Evolutionary conservation across 2,888 invertebrate genomes (phyloP).

Genomic region (Aphidoletes aphidimyza): DNA sequence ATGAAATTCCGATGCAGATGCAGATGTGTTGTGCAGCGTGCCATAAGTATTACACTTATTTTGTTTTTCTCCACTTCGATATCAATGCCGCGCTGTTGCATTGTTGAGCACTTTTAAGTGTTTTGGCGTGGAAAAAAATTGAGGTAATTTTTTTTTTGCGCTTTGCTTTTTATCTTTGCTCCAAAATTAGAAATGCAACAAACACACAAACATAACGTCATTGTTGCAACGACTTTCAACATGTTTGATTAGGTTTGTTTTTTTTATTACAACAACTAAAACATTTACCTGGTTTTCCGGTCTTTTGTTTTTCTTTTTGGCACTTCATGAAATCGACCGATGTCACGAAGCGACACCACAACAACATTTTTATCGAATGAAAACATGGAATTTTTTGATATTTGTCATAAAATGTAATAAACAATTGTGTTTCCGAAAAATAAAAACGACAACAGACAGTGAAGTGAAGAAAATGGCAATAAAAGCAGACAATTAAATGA

Average conservation of each 20-base stretch:
- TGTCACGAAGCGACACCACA: background rate
- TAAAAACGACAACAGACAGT: background rate
- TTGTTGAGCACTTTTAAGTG: no score
- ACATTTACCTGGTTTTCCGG: background rate
- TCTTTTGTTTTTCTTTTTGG: conserved; percentile 47
- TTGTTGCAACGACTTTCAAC: background rate
- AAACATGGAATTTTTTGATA: background rate
- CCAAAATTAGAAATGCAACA: no score
- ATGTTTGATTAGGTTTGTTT: background rate
- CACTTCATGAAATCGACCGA: background rate
- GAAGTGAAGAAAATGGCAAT: conserved; percentile 10
- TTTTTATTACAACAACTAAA: no score
- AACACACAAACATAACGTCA: background rate
- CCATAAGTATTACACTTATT: background rate
- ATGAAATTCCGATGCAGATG: conserved; percentile 46
- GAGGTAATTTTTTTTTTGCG: no score
- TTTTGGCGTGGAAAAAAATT: no score
- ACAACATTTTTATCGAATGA: no score
- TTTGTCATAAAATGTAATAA: conserved; percentile 13
- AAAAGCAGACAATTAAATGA: conserved; percentile 25
- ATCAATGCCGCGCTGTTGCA: no score
- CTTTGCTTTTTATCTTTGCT: no score
- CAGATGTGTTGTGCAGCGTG: background rate
- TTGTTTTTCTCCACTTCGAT: background rate
- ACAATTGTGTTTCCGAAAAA: background rate